These are phyloP conservation scores for Drosophila glabriapex DNA, from an alignment of 2,888 invertebrate species.

Conservation along the genomic window DNA sequence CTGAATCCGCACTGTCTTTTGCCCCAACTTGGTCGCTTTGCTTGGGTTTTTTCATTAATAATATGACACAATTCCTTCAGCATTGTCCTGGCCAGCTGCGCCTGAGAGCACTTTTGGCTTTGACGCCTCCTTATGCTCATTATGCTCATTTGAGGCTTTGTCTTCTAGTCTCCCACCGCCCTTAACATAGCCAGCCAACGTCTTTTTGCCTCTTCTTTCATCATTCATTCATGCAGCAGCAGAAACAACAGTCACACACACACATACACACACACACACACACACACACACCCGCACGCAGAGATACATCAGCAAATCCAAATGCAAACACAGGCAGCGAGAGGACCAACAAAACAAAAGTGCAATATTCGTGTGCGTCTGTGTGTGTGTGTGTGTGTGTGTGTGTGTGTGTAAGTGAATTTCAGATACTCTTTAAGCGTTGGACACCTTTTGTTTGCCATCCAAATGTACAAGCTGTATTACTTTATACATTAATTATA, in stretches of 20 bases:
- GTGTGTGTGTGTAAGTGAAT: neutral
- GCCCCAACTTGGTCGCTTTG: constrained; percentile 8
- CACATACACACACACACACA: constrained; percentile 1
- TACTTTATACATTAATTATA: neutral
- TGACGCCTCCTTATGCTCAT: constrained; percentile 78
- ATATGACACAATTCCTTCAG: constrained; percentile 77
- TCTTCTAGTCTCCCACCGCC: constrained; percentile 45
- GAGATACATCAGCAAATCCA: constrained; percentile 66
- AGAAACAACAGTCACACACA: constrained; percentile 9
- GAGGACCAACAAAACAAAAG: constrained; percentile 59
- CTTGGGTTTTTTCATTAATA: constrained; percentile 68
- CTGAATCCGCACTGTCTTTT: constrained; percentile 22
- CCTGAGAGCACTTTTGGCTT: constrained; percentile 79
- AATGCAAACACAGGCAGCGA: constrained; percentile 64
- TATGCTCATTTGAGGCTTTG: constrained; percentile 82
- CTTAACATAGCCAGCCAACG: constrained; percentile 39
- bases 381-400: neutral
- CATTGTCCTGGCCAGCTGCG: constrained; percentile 74
- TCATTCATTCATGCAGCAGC: constrained; percentile 73
- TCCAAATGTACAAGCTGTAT: neutral
- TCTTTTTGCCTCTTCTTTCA: constrained; percentile 72
- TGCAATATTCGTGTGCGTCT: constrained; percentile 46
- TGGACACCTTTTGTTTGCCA: neutral
- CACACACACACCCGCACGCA: constrained; percentile 1
- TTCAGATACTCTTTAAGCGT: constrained; percentile 29